These are phyloP conservation scores for Pongo pygmaeus DNA, from an alignment of 2,113 vertebrate genomes.

Conservation along the genomic window DNA sequence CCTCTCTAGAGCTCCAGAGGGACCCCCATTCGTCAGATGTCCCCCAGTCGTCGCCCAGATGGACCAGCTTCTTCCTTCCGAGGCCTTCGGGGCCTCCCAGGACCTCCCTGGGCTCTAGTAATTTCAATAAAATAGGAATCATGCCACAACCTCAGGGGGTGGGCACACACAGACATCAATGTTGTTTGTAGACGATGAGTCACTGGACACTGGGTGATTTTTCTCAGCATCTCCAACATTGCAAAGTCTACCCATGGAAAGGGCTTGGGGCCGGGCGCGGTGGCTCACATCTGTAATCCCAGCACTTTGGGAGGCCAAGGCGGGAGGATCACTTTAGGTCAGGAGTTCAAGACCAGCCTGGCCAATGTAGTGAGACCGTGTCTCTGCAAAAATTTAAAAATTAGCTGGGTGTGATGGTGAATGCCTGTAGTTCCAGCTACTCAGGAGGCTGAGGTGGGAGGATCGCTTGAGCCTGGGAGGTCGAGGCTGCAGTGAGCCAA, in stretches of 20 bases:
- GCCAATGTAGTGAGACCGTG: too few species aligned
- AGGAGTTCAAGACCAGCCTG: too few species aligned
- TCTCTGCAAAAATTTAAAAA: too few species aligned
- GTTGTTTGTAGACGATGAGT: neutral
- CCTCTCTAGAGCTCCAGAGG: neutral
- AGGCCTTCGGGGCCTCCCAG: fast-evolving
- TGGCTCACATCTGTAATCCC: too few species aligned
- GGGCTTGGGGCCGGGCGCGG: fast-evolving
- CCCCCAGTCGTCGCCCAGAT: neutral
- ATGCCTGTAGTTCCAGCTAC: too few species aligned
- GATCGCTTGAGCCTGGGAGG: too few species aligned
- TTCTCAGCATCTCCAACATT: neutral
- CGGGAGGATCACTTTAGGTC: too few species aligned
- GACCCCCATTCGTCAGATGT: neutral
- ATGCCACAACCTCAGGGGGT: fast-evolving
- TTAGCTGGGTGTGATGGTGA: too few species aligned
- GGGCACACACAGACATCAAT: fast-evolving
- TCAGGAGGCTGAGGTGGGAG: too few species aligned
- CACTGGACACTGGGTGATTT: fast-evolving
- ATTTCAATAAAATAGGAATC: neutral
- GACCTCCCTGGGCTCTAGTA: neutral
- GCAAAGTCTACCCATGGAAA: neutral
- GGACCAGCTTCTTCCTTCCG: neutral
- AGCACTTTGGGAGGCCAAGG: too few species aligned
- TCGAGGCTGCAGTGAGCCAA: too few species aligned